Base-by-base conservation (phyloP, 2,888 invertebrate genomes). In the Mamestra brassicae region DNA sequence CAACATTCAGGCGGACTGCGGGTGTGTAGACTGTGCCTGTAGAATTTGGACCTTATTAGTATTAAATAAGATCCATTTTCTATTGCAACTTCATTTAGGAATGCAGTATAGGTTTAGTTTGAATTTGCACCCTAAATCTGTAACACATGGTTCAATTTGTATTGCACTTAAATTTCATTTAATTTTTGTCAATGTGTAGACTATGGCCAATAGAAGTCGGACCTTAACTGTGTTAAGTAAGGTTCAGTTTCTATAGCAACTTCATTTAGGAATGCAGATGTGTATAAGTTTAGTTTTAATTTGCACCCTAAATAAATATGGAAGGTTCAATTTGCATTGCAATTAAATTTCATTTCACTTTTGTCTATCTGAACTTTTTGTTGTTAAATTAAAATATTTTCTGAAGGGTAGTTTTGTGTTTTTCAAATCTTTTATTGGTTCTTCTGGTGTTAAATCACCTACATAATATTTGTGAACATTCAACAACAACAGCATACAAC, bases 1-100 rank as follows among this genome's bases (percentile, higher is more conserved):
- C 60, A 62, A 80, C 36, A 80, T 68, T 80, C 45, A 67, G 5
- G 61, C 36, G 17, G 38, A 58, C 50, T 52, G 47, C 45, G 17
- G n/a, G 7, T 34, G 55, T 17, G 15, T 15, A 34, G 34, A 36
- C 36, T 58, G 3, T 58, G 36, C 15, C 57, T 36, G 2, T 17
- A 60, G 10, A 60, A 38, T 38, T 17, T 42, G 38, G 38, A n/a
- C 17, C 60, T n/a, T 60, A 60, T 8, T 3, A 4, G 17, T 17
- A 0, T 60, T 11, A 6, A 0, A 34, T 38, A 71, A 54, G 54
- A 17, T 65, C 55, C 54, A 64, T 15, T 64, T 77, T 62, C 13
- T 15, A 47, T 55, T 69, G 38, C 26, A 55, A 15, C 7, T 55
- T 36, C 57, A 74, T 47, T 61, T 47, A 47, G 8, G 47, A 52